Evolutionary conservation across 1,140 invertebrate species (phyloP).

Genomic region (Druon quercuslanigerum): DNA sequence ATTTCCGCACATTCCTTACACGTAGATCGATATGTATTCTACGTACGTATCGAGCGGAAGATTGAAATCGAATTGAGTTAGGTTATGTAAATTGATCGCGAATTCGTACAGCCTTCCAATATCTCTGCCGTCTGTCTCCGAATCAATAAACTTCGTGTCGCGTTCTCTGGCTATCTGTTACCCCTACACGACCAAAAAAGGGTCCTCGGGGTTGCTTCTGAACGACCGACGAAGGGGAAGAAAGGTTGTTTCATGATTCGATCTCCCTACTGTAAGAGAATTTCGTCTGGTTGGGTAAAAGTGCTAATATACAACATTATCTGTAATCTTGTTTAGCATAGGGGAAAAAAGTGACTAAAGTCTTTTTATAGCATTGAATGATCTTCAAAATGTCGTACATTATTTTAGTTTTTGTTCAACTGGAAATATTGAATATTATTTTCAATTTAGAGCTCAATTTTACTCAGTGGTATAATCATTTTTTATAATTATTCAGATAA

Average conservation of each 20-base stretch:
- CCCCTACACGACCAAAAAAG: constrained; percentile 27
- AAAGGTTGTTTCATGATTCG: constrained; percentile 30
- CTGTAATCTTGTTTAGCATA: constrained; percentile 28
- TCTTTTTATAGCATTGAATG: neutral
- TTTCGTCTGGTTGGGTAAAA: constrained; percentile 27
- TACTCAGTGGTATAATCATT: neutral
- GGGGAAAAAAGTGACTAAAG: constrained; percentile 17
- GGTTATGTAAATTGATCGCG: constrained; percentile 55
- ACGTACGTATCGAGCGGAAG: constrained; percentile 40
- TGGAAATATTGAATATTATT: constrained; percentile 5
- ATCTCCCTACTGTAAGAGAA: constrained; percentile 31
- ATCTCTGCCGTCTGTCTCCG: constrained; percentile 42
- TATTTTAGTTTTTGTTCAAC: neutral
- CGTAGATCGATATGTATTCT: constrained; percentile 31
- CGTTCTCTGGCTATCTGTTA: constrained; percentile 30
- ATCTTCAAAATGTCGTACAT: neutral
- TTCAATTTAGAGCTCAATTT: neutral
- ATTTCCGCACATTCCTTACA: constrained; percentile 30
- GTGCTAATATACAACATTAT: constrained; percentile 31
- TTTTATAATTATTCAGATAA: neutral
- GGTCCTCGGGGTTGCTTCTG: constrained; percentile 21
- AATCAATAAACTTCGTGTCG: constrained; percentile 49
- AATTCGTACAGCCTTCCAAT: constrained; percentile 49
- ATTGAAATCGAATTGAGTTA: constrained; percentile 56
- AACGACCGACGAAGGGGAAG: constrained; percentile 30